These are phyloP conservation scores for Theretra japonica DNA, from an alignment of 2,888 invertebrate genomes.

Conservation along the genomic window DNA sequence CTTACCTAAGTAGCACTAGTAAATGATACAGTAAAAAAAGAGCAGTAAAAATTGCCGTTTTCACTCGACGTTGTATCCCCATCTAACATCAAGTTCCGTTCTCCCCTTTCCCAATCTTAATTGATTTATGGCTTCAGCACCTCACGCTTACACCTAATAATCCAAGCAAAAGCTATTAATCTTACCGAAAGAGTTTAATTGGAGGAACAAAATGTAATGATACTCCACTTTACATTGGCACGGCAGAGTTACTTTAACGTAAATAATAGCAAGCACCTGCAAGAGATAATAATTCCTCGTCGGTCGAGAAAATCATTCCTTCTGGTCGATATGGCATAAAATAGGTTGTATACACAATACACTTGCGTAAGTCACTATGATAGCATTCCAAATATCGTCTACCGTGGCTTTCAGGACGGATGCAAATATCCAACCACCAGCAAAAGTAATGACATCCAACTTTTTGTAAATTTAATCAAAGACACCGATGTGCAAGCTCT, in stretches of 20 bases:
- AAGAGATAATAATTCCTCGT: too few species aligned
- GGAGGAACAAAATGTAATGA: background rate
- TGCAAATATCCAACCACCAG: too few species aligned
- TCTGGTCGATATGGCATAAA: too few species aligned
- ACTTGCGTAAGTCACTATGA: too few species aligned
- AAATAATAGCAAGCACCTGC: too few species aligned
- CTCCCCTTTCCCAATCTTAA: slow-evolving; percentile 7
- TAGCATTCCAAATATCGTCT: too few species aligned
- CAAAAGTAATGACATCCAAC: background rate
- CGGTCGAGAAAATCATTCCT: too few species aligned
- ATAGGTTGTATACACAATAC: too few species aligned
- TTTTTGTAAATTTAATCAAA: slow-evolving; percentile 30
- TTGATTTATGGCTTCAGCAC: slow-evolving; percentile 10
- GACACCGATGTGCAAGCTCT: slow-evolving; percentile 35
- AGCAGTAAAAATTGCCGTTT: background rate
- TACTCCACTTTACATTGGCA: background rate
- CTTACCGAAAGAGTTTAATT: background rate
- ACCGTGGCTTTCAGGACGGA: too few species aligned
- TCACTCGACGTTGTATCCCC: background rate
- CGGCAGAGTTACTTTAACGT: too few species aligned
- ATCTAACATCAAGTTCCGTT: background rate
- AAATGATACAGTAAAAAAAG: background rate
- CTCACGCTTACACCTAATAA: background rate
- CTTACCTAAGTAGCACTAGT: background rate
- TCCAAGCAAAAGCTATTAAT: background rate